Percentiles rank a stretch among this genome's conserved stretches.
phyloP scores from a whole-genome alignment of 1,140 invertebrate species.

The Drosophila watanabei region DNA sequence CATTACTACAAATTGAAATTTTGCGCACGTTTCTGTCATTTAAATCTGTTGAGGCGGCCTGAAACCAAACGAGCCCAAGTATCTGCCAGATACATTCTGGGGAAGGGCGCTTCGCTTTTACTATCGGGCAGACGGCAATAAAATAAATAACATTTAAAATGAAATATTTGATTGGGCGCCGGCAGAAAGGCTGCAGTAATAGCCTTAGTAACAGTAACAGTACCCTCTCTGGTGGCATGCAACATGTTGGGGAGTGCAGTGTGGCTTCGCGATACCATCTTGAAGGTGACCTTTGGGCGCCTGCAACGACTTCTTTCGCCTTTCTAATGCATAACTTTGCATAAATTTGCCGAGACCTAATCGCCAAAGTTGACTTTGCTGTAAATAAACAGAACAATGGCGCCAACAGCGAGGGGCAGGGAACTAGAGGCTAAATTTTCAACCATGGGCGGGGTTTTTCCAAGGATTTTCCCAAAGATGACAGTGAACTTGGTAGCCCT shows the following conservation, averaged over 20 bases:
- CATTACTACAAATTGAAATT: conserved; percentile 79
- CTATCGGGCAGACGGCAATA: conserved; percentile 37
- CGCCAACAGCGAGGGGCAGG: conserved; percentile 30
- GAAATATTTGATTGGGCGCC: conserved; percentile 59
- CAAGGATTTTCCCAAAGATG: conserved; percentile 15
- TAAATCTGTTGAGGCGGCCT: conserved; percentile 76
- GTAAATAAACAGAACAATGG: conserved; percentile 67
- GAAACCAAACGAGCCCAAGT: conserved; percentile 56
- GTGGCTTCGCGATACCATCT: conserved; percentile 2
- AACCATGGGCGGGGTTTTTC: conserved; percentile 20
- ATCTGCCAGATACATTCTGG: conserved; percentile 61
- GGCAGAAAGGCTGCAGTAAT: conserved; percentile 21
- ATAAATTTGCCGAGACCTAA: conserved; percentile 62
- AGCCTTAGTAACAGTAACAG: background rate
- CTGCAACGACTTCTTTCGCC: conserved; percentile 30
- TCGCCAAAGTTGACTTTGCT: conserved; percentile 58
- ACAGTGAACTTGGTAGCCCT: conserved; percentile 67
- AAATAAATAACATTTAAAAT: conserved; percentile 61
- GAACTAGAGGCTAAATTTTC: background rate
- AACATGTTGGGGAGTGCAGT: conserved; percentile 25
- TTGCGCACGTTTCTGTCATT: conserved; percentile 81
- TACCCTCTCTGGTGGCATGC: conserved; percentile 13
- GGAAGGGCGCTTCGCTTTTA: conserved; percentile 11
- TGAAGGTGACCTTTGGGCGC: conserved; percentile 68
- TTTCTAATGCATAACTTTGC: conserved; percentile 68